Evolutionary conservation across 2,113 vertebrate species (phyloP), one percentile per base, ranked within the genome.

Genomic region (Pseudorectes ferrugineus): DNA sequence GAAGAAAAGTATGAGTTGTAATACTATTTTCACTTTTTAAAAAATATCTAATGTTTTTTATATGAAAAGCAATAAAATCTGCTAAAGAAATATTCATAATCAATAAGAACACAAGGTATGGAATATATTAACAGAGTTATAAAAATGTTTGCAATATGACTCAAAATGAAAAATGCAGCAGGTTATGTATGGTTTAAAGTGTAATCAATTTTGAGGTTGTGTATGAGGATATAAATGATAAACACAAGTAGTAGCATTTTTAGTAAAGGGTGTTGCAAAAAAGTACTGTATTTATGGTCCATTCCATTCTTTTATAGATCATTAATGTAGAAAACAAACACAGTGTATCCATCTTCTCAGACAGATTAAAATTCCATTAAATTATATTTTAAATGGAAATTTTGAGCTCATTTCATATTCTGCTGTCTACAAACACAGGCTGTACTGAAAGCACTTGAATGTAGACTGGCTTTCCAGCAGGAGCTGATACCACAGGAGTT

Each of bases 41-140:
- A 83, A 11, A 65, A 96, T 95, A 88, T 45, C 87, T 97, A 96
- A 89, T 68, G 84, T 95, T 98, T 98, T 96, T 98, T 97, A 98
- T 97, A 97, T 98, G 96, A 97, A 97, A 98, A 97, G 96, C 96
- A 98, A 95, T 98, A 97, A 98, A 97, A 96, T 97, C 95, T 97
- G 90, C 96, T 97, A 96, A 97, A 97, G 97, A 98, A 98, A 98
- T 98, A 96, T 97, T 97, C 93, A 88, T 97, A 98, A 98, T 98
- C 98, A 98, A 98, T 98, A 98, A 96, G 94, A 98, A 98, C 96
- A 97, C 93, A 97, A 97, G 97, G 96, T 97, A 97, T 97, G 94
- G 97, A 96, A 98, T 98, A 97, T 97, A 98, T 98, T 98, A 98
- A 96, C 95, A 66, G 96, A 97, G 97, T 98, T 98, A 97, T 98